A percentile compares a stretch with the other conserved stretches of the same genome.
phyloP scores from a whole-genome alignment of 2,888 invertebrate genomes.

The Lumbricus terrestris region DNA sequence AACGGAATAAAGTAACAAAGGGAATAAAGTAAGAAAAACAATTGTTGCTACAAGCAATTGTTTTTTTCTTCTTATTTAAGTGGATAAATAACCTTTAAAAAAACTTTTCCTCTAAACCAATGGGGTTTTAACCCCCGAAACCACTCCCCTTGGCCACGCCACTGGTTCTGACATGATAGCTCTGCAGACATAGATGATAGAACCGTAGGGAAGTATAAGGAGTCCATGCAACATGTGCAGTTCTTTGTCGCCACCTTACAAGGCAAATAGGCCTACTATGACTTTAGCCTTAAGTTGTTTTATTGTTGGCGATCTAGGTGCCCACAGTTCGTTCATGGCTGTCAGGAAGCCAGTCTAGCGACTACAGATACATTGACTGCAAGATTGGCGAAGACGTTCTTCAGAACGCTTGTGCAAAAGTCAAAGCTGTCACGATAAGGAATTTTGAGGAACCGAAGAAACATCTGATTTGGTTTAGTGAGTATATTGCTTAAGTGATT shows the following conservation, averaged over 20 bases:
- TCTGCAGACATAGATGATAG: too few species aligned
- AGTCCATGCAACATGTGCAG: too few species aligned
- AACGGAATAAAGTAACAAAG: too few species aligned
- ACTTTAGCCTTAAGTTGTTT: not conserved
- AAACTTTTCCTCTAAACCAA: too few species aligned
- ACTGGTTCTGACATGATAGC: too few species aligned
- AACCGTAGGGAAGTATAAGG: not conserved
- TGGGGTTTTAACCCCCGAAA: too few species aligned
- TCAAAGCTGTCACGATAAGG: conserved; percentile 51
- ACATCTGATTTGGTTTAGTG: conserved; percentile 57
- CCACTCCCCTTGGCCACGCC: too few species aligned
- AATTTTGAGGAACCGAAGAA: conserved; percentile 54
- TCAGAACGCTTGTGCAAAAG: conserved; percentile 44
- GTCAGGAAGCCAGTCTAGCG: conserved; percentile 52
- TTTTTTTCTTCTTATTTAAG: too few species aligned
- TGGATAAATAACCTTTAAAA: too few species aligned
- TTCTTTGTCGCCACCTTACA: not conserved
- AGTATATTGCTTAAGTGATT: conserved; percentile 34
- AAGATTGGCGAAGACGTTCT: conserved; percentile 54
- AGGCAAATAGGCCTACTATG: not conserved
- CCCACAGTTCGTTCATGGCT: conserved; percentile 57
- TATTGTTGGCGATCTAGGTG: conserved; percentile 34
- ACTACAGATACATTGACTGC: conserved; percentile 52
- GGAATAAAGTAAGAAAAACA: too few species aligned
- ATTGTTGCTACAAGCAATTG: too few species aligned